These are phyloP conservation scores for Drosophila quadrilineata DNA, from an alignment of 1,140 invertebrate species.

Conservation along the genomic window DNA sequence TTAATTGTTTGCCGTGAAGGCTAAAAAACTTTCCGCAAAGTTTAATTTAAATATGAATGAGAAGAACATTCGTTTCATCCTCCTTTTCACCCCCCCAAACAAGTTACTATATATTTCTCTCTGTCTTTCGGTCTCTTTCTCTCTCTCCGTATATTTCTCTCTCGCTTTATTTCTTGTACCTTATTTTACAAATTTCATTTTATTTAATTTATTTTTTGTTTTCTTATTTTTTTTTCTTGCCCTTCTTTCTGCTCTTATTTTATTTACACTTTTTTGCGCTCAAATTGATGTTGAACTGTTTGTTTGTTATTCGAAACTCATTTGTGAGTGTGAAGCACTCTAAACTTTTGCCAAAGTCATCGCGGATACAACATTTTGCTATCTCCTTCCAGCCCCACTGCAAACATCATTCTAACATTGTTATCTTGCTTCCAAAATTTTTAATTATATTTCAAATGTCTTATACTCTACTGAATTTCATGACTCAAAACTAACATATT, in stretches of 20 bases:
- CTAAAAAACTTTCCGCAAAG: slow-evolving; percentile 64
- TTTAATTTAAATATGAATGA: slow-evolving; percentile 78
- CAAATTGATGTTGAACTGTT: slow-evolving; percentile 13
- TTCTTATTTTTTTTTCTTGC: background rate
- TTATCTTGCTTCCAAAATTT: no score
- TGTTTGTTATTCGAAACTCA: slow-evolving; percentile 28
- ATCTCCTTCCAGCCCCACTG: no score
- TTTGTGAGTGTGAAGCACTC: background rate
- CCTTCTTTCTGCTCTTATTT: slow-evolving; percentile 4
- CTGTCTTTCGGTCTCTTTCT: background rate
- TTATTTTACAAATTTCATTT: slow-evolving; percentile 21
- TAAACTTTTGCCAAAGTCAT: no score
- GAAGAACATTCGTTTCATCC: no score
- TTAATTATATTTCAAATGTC: no score
- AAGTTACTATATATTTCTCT: no score
- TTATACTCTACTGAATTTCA: no score
- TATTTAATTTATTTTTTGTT: slow-evolving; percentile 10
- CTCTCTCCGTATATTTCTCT: background rate
- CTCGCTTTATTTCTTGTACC: background rate
- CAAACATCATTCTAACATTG: no score
- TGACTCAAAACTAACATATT: no score
- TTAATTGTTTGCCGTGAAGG: slow-evolving; percentile 38
- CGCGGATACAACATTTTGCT: no score
- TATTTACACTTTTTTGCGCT: background rate
- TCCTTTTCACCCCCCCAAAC: no score